These are phyloP conservation scores for Drosophila engyochracea DNA, from an alignment of 2,888 invertebrate species.

Conservation along the genomic window DNA sequence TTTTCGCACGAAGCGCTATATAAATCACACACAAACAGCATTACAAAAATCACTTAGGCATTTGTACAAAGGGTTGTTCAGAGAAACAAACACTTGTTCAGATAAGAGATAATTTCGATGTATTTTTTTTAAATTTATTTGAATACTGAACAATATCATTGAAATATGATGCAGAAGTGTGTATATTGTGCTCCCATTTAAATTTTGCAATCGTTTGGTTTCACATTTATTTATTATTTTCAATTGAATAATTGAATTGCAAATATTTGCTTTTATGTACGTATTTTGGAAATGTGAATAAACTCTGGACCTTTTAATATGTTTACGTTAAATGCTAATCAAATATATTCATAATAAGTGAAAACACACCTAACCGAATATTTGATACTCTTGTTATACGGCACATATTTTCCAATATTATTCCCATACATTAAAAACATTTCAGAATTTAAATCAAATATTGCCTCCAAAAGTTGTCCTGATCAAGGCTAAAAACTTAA, in stretches of 20 bases:
- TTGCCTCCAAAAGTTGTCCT: background rate
- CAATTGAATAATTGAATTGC: conserved; percentile 33
- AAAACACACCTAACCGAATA: background rate
- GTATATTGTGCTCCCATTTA: conserved; percentile 26
- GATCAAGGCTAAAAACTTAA: background rate
- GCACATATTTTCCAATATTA: background rate
- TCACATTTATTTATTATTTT: conserved; percentile 4
- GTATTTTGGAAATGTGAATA: conserved; percentile 41
- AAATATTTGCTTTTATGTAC: conserved; percentile 22
- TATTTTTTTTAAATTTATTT: conserved; percentile 1
- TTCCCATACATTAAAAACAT: too few species aligned
- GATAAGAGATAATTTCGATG: conserved; percentile 6
- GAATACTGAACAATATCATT: conserved; percentile 19
- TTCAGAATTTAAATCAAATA: background rate
- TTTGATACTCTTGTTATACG: background rate
- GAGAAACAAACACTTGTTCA: background rate
- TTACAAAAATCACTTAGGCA: conserved; percentile 13
- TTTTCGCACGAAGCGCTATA: conserved; percentile 21
- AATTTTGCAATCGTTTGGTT: conserved; percentile 13
- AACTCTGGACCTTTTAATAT: conserved; percentile 24
- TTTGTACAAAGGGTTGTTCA: conserved; percentile 3
- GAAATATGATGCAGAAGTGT: conserved; percentile 14
- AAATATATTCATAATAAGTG: conserved; percentile 11
- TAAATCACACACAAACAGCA: conserved; percentile 13
- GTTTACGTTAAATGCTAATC: conserved; percentile 10